Evolutionary conservation across 1,140 invertebrate species (phyloP), one percentile per base, ranked within the genome.

Genomic region (Galleria mellonella): DNA sequence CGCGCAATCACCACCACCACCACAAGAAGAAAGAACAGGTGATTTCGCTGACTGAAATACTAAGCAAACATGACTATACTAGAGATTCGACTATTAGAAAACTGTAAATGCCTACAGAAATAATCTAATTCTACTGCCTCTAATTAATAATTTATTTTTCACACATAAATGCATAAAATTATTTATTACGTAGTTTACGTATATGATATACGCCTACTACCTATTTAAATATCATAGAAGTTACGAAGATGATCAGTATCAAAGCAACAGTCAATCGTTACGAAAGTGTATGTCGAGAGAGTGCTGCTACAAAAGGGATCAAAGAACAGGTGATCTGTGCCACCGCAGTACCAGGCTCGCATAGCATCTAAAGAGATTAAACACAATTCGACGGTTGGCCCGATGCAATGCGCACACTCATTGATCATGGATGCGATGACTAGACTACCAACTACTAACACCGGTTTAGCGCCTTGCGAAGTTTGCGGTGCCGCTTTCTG

Each of bases 281-380:
- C n/a, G n/a, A n/a, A n/a, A n/a, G n/a, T n/a, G n/a, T n/a, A n/a
- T 3, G 17, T 23, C 6, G 2, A 23, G 17, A 6, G 6, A 23
- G 17, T 23, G 29, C 28, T 23, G 32, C 43, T 33, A 15, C 12
- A 47, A 31, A 32, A 46, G 43, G 54, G 60, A 67, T 67, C 62
- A 55, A 67, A 62, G 59, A 65, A 71, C 70, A 65, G 70, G 62
- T 62, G 60, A 62, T 56, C 45, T 71, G 56, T 64, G 51, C 62
- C 54, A 58, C 61, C 33, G 37, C 44, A 40, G 43, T 62, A 73
- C 70, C 45, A 64, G 66, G 66, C 41, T 37, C 32, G 45, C 63
- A 72, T 70, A 47, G 62, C 29, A 31, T 32, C 28, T 33, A 49
- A 50, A 47, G 58, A 46, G 51, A 57, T 66, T 58, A 53, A 31